Percentiles rank a stretch among this genome's conserved stretches.
Conservation (phyloP, 2,113 vertebrate species). For the Megaceryle torquata region DNA sequence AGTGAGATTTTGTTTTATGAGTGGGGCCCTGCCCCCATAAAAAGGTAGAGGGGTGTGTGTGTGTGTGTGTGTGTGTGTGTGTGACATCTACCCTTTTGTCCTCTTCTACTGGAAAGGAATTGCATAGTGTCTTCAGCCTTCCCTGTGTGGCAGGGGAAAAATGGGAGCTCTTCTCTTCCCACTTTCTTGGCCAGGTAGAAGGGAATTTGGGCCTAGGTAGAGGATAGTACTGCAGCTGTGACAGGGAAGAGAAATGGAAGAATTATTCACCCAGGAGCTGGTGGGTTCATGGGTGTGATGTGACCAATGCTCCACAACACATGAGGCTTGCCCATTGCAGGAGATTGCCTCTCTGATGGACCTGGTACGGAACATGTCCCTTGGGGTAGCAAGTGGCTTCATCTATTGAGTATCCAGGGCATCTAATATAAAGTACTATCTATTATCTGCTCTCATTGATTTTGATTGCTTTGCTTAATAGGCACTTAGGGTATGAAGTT, state of each 20-base stretch:
- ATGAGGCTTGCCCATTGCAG: fast-evolving
- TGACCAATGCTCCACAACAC: background rate
- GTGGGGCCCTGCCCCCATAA: background rate
- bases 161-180: background rate
- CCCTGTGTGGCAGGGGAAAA: background rate
- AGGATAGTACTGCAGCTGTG: background rate
- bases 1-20: background rate
- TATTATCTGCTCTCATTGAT: background rate
- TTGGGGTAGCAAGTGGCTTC: background rate
- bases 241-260: background rate
- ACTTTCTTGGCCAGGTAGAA: background rate
- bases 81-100: background rate
- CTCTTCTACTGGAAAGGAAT: background rate
- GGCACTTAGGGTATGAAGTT: background rate
- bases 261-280: background rate
- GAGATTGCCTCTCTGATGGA: background rate
- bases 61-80: no score
- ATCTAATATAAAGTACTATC: background rate
- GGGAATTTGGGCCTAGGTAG: background rate
- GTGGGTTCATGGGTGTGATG: background rate
- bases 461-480: background rate
- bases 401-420: background rate
- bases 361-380: background rate
- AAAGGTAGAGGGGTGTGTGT: no score
- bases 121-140: background rate